Conservation (phyloP, 2,797 vertebrate species). For the Glossophaga mutica region DNA sequence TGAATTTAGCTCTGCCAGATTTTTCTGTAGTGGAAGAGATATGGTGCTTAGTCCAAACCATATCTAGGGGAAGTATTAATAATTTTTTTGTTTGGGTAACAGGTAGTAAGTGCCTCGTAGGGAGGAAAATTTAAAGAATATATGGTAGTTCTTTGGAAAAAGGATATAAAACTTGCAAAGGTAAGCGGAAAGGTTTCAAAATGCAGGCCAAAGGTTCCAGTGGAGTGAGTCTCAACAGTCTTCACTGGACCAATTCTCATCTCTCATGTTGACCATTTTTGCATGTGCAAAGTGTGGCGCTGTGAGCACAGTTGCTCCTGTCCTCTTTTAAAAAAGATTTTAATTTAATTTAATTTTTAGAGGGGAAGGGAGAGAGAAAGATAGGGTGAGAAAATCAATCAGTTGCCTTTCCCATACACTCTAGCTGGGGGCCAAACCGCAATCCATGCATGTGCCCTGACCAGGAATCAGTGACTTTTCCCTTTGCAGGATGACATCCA, state of each 20-base stretch:
- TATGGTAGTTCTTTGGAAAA: not conserved
- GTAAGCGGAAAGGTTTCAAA: not conserved
- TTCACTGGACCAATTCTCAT: not conserved
- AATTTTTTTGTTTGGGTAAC: not conserved
- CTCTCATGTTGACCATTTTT: not conserved
- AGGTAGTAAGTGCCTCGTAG: not conserved
- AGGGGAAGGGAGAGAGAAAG: not conserved
- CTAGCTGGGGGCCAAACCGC: not conserved
- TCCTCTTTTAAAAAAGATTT: not conserved
- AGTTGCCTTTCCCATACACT: not conserved
- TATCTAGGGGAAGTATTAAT: not conserved
- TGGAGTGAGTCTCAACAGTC: not conserved
- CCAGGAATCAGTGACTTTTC: not conserved
- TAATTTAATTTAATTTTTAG: not conserved
- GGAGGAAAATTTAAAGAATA: not conserved
- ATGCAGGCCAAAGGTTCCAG: not conserved
- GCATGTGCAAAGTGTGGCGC: not conserved
- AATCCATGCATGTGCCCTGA: not conserved
- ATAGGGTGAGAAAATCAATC: not conserved
- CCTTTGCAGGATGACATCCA: no score
- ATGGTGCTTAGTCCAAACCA: not conserved
- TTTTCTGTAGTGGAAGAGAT: constrained; percentile 11
- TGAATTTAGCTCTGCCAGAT: not conserved
- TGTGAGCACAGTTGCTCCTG: not conserved
- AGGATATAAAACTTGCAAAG: not conserved